phyloP scores from a whole-genome alignment of 2,888 invertebrate genomes.

The Cactoblastis cactorum region DNA sequence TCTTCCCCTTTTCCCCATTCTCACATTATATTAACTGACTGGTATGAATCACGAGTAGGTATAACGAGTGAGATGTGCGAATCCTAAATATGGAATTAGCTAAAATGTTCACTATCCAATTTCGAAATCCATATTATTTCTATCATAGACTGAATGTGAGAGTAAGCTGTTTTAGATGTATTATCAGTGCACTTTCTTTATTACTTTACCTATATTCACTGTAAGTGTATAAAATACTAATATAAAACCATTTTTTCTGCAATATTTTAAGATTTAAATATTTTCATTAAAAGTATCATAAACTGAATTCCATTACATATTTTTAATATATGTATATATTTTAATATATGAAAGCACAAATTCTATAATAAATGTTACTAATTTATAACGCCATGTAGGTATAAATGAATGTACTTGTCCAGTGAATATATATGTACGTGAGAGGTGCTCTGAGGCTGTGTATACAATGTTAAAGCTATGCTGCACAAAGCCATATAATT shows the following conservation, averaged over 20 bases:
- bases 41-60: not conserved
- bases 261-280: too few species aligned
- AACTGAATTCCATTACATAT: too few species aligned
- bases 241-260: too few species aligned
- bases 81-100: not conserved
- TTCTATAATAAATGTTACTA: too few species aligned
- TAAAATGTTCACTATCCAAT: not conserved
- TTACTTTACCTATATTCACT: not conserved
- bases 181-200: not conserved
- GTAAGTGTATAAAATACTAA: not conserved
- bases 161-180: not conserved
- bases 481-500: not conserved
- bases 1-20: slow-evolving; percentile 29
- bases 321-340: too few species aligned
- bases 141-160: not conserved
- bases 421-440: not conserved
- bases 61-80: not conserved
- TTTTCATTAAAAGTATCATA: too few species aligned
- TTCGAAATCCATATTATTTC: not conserved
- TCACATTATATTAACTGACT: not conserved
- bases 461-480: not conserved
- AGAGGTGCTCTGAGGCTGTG: not conserved
- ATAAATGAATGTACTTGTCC: too few species aligned
- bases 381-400: too few species aligned
- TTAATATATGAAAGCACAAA: too few species aligned